Evolutionary conservation across 2,888 invertebrate genomes (phyloP).

Genomic region (Dryococelus australis): DNA sequence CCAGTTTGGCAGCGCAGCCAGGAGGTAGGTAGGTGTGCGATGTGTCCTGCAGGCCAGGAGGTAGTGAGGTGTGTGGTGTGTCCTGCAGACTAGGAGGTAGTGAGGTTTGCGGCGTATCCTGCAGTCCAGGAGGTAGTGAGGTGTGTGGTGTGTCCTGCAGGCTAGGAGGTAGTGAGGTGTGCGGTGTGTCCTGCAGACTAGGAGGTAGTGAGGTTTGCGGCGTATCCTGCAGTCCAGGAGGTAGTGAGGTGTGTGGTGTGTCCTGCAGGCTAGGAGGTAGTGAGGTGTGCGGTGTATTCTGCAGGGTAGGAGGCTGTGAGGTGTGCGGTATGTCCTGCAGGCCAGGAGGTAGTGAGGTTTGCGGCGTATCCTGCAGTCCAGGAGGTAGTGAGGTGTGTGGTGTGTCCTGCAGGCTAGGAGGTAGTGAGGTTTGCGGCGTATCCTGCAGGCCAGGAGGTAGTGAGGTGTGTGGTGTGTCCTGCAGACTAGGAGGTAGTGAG

Average conservation of each 20-base stretch:
- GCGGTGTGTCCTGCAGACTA: constrained; percentile 58
- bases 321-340: constrained; percentile 56
- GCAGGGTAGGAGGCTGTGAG: constrained; percentile 59
- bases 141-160: no score
- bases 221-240: constrained; percentile 60
- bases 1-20: no score
- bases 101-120: background rate
- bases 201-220: background rate
- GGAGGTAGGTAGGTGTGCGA: background rate
- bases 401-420: no score
- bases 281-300: background rate
- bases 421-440: background rate
- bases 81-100: no score
- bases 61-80: constrained; percentile 82
- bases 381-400: constrained; percentile 83
- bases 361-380: constrained; percentile 40
- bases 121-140: constrained; percentile 79
- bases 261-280: no score
- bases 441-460: constrained; percentile 71
- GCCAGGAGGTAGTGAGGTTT: constrained; percentile 61
- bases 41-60: constrained; percentile 68
- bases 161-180: background rate
- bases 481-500: background rate
- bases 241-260: constrained; percentile 82
- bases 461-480: constrained; percentile 82